A percentile compares a stretch with the other conserved stretches of the same genome.
Evolutionary conservation across 2,888 invertebrate genomes (phyloP).

Genomic region (Microctonus brassicae): DNA sequence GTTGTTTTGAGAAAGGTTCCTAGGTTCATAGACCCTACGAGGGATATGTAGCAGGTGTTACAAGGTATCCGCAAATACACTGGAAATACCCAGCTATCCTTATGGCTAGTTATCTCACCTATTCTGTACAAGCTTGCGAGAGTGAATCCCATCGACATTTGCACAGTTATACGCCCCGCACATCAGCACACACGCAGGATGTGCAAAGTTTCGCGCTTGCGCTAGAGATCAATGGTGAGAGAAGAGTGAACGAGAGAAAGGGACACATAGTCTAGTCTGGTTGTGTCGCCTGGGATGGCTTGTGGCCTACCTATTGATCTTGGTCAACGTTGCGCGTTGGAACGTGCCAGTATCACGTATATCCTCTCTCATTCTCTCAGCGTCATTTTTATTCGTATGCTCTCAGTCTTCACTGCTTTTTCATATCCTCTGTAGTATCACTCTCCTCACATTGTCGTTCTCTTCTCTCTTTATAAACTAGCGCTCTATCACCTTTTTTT

Average conservation of each 20-base stretch:
- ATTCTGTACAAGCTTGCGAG: slow-evolving; percentile 31
- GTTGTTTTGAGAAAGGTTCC: neutral
- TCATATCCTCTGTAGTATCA: neutral
- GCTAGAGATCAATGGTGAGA: slow-evolving; percentile 55
- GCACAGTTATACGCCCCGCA: slow-evolving; percentile 1
- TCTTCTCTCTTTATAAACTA: neutral
- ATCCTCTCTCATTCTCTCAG: slow-evolving; percentile 6
- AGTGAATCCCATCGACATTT: slow-evolving; percentile 32
- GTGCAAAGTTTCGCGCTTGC: slow-evolving; percentile 55
- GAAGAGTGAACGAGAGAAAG: slow-evolving; percentile 24
- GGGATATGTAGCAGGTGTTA: slow-evolving; percentile 28
- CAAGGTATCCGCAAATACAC: slow-evolving; percentile 31
- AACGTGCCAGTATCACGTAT: slow-evolving; percentile 45
- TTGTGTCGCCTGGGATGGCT: slow-evolving; percentile 63
- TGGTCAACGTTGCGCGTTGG: slow-evolving; percentile 60
- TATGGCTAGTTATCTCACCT: slow-evolving; percentile 19
- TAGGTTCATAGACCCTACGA: too few relatives aligned
- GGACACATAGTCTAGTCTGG: slow-evolving; percentile 36
- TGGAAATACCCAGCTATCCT: slow-evolving; percentile 19
- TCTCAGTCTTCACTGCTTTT: neutral
- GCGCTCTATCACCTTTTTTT: neutral
- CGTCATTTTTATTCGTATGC: neutral
- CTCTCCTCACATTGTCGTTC: neutral
- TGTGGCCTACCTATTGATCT: slow-evolving; percentile 65
- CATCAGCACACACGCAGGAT: slow-evolving; percentile 19